Evolutionary conservation across 2,888 invertebrate genomes (phyloP), one percentile per base, ranked within the genome.

Genomic region (Drosophila percnosoma): DNA sequence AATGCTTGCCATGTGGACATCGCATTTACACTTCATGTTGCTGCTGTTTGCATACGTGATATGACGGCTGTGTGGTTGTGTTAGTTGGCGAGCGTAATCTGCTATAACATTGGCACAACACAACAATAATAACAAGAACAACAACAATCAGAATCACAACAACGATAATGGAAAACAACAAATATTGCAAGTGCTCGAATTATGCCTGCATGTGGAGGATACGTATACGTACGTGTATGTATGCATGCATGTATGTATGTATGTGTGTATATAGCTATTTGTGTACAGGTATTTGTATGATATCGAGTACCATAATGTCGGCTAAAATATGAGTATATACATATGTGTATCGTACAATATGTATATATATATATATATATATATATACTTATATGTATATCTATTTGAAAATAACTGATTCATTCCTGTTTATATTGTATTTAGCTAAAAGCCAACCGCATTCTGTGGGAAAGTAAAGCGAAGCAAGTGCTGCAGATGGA

Each of bases 401-500:
- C 8, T 10, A 21, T 45, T 34, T 11, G 31, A 33, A 4, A 31
- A 60, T 75, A 63, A 68, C 52, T 45, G 45, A 45, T 24, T 65
- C 29, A 58, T 67, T 62, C 31, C n/a, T 45, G 49, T 38, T 65
- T 62, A 13, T 51, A 42, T 68, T 62, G 21, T 24, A 18, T 73
- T 1, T 68, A 93, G 93, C 90, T 93, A 87, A 93, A 92, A 89
- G 93, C 92, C 65, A 93, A 93, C 90, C 92, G 92, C 80, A 90
- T 91, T 72, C 85, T 93, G 66, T 93, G 93, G 93, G 93, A 93
- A 90, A 92, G 90, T 90, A 93, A 93, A 77, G 93, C 93, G 21
- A 92, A 93, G 70, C 90, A 93, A 88, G 90, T 93, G 69, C 79
- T 93, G 63, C 90, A 91, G 72, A 85, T 93, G 69, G 87, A 91